These are phyloP conservation scores for Atopsyche davidsoni DNA, from an alignment of 1,140 invertebrate genomes.

Conservation along the genomic window DNA sequence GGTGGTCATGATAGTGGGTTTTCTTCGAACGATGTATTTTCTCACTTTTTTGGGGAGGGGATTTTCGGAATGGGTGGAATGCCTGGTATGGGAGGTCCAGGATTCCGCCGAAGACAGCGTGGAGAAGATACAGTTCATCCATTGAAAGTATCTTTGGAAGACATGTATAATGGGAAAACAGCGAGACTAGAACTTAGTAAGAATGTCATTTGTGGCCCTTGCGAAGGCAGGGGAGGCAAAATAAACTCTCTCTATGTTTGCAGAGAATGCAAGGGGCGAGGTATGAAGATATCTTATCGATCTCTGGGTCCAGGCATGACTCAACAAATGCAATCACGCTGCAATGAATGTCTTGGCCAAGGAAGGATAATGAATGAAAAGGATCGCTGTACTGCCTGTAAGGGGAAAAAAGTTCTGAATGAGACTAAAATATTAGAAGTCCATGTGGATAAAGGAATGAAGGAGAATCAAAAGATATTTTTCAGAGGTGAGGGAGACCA, in stretches of 20 bases:
- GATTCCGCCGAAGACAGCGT: slow-evolving; percentile 43
- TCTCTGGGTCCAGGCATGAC: slow-evolving; percentile 79
- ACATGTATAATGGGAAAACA: slow-evolving; percentile 85
- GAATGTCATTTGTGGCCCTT: slow-evolving; percentile 78
- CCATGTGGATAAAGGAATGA: slow-evolving; percentile 87
- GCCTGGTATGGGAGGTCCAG: slow-evolving; percentile 41
- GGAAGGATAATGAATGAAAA: slow-evolving; percentile 74
- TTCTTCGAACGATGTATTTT: slow-evolving; percentile 55
- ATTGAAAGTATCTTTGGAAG: slow-evolving; percentile 77
- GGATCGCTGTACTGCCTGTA: slow-evolving; percentile 72
- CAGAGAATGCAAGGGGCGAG: slow-evolving; percentile 68
- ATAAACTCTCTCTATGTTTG: slow-evolving; percentile 67
- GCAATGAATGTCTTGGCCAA: slow-evolving; percentile 60
- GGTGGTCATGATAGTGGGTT: slow-evolving; percentile 42
- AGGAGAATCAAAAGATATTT: slow-evolving; percentile 78
- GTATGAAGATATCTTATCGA: slow-evolving; percentile 61
- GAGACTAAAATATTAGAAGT: slow-evolving; percentile 81
- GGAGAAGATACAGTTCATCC: slow-evolving; percentile 68
- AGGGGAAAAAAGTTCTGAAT: slow-evolving; percentile 72
- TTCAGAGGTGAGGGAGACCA: slow-evolving; percentile 89
- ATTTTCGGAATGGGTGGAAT: slow-evolving; percentile 56
- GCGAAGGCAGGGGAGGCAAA: slow-evolving; percentile 79
- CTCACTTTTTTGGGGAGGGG: slow-evolving; percentile 58
- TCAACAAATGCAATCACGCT: slow-evolving; percentile 75
- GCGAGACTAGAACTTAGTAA: slow-evolving; percentile 79